Percentiles rank a stretch among this genome's conserved stretches.
Evolutionary conservation across 2,113 vertebrate species (phyloP).

Genomic region (Archocentrus centrarchus): DNA sequence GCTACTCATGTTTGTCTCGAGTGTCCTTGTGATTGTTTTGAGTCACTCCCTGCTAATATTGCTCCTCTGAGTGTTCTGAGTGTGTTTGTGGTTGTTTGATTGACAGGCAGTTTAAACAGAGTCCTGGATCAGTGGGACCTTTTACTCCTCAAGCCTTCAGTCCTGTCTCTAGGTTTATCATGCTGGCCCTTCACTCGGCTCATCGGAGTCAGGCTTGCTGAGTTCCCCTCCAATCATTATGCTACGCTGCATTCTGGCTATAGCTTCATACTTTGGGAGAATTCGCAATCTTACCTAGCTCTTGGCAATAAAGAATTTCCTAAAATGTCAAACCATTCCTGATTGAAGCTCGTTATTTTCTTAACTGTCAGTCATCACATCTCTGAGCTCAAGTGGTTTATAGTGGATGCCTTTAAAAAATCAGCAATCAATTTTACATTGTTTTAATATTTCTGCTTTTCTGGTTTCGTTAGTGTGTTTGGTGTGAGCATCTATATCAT

Average conservation of each 20-base stretch:
- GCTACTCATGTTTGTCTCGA: too few species aligned
- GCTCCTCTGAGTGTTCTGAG: neutral
- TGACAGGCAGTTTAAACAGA: neutral
- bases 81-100: neutral
- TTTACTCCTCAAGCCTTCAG: neutral
- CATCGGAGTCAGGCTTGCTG: neutral
- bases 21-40: neutral
- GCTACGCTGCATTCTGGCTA: neutral
- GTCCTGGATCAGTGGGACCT: neutral
- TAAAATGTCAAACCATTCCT: slow-evolving; percentile 1
- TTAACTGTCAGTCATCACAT: neutral
- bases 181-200: neutral
- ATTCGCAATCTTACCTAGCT: neutral
- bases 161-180: neutral
- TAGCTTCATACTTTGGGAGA: neutral
- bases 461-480: neutral
- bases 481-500: neutral
- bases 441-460: neutral
- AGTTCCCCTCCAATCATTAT: neutral
- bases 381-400: neutral
- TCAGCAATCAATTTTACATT: neutral
- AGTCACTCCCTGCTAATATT: neutral
- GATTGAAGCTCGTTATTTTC: neutral
- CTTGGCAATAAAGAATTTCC: neutral
- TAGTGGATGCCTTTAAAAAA: neutral